Base-by-base conservation (phyloP, 2,113 vertebrate species). In the Thunnus thynnus region DNA sequence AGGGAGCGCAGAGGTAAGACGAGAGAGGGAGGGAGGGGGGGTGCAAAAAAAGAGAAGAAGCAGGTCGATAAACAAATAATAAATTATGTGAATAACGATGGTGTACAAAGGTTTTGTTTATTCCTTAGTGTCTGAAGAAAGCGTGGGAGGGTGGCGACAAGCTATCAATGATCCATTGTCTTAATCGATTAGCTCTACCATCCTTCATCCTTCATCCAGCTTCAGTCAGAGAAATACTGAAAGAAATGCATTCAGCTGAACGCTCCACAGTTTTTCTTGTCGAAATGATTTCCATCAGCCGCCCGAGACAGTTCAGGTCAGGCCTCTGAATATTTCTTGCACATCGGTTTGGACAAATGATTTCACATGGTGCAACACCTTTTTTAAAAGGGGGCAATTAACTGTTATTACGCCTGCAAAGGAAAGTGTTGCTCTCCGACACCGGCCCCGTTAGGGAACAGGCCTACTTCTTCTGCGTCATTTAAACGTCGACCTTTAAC, bases 401-500 rank as follows among this genome's bases (percentile, higher is more conserved):
- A 88, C 86, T 90, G 84, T 86, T 91, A 95, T 94, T 95, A 93
- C 68, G 85, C 84, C 76, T 71, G 87, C 86, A 90, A 88, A 92
- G 88, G 85, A 87, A 90, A 86, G 90, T 88, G 84, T 86, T 89
- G 82, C 88, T 91, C 86, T 83, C 72, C 78, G 87, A 83, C 89
- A 84, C 78, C 78, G n/a, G 78, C 85, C 61, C 90, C 88, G 85
- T 87, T 85, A 89, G 94, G 94, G 86, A 90, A 92, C 36, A 41
- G 36, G 36, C 36, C 36, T 85, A 84, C 90, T 90, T 93, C 9
- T 91, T 90, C 91, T 94, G 93, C 91, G 89, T 93, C 91, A 94
- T 94, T 94, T 94, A 92, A 93, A 92, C 85, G 90, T 88, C 84
- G 84, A 85, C 76, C 76, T 94, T 93, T 94, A 90, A 92, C 78